Evolutionary conservation across 2,113 vertebrate species (phyloP).

Genomic region (Diadophis punctatus): DNA sequence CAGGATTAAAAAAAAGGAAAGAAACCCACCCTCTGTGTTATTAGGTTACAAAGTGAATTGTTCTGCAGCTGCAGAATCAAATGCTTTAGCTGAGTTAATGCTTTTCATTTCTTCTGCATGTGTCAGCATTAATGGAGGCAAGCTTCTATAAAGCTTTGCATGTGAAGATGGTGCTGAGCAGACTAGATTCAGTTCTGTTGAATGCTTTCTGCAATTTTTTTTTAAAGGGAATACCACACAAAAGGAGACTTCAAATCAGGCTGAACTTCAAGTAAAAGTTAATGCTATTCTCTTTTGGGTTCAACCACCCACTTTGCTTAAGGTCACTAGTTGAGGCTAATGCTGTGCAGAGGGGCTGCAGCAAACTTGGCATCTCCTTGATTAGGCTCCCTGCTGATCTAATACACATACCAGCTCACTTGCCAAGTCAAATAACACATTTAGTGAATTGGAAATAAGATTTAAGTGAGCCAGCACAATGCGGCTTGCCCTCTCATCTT

Average conservation of each 20-base stretch:
- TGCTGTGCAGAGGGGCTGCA: conserved; percentile 81
- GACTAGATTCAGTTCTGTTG: conserved; percentile 77
- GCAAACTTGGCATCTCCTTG: conserved; percentile 88
- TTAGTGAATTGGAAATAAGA: conserved; percentile 94
- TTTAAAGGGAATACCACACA: conserved; percentile 62
- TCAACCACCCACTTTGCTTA: conserved; percentile 92
- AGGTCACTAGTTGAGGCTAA: conserved; percentile 90
- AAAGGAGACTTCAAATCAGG: conserved; percentile 79
- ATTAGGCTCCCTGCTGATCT: conserved; percentile 87
- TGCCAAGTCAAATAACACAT: conserved; percentile 98
- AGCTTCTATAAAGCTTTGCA: conserved; percentile 72
- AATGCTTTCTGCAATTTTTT: conserved; percentile 67
- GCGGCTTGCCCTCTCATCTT: conserved; percentile 85
- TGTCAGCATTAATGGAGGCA: conserved; percentile 79
- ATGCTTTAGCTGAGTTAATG: conserved; percentile 75
- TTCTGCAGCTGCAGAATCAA: conserved; percentile 79
- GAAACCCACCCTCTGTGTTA: conserved; percentile 52
- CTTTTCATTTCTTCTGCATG: conserved; percentile 80
- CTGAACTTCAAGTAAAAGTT: conserved; percentile 89
- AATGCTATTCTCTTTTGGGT: conserved; percentile 83
- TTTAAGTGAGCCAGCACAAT: conserved; percentile 91
- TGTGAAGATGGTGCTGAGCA: conserved; percentile 80
- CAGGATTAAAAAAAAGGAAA: conserved; percentile 8
- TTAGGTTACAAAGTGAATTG: conserved; percentile 71
- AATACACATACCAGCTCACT: conserved; percentile 86